Evolutionary conservation across 2,888 invertebrate genomes (phyloP).

Genomic region (Xestoiulus laeticollis): DNA sequence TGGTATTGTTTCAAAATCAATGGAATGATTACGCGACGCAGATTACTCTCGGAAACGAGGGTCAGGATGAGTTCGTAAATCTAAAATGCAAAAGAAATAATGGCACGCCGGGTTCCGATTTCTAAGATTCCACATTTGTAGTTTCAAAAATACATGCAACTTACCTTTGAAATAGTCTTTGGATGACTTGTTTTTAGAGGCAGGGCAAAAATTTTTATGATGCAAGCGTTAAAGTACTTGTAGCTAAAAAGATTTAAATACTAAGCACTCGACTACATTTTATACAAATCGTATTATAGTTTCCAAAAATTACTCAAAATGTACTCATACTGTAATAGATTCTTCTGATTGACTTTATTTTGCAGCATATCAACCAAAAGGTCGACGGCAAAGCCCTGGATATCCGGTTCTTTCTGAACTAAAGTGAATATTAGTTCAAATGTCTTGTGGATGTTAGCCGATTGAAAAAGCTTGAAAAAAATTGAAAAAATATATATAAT

Average conservation of each 20-base stretch:
- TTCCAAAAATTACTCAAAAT: background rate
- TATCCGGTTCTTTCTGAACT: constrained; percentile 42
- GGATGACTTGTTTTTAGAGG: background rate
- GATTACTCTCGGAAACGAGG: background rate
- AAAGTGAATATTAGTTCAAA: constrained; percentile 42
- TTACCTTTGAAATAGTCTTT: constrained; percentile 17
- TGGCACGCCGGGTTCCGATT: background rate
- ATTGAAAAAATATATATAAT: background rate
- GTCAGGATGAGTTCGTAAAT: constrained; percentile 45
- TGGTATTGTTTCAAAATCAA: background rate
- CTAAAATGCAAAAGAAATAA: background rate
- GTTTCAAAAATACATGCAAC: no score
- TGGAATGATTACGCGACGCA: background rate
- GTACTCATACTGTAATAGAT: constrained; percentile 38
- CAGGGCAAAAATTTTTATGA: background rate
- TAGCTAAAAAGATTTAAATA: constrained; percentile 31
- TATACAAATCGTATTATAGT: no score
- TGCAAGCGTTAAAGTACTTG: constrained; percentile 32
- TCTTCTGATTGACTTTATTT: background rate
- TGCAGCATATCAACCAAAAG: constrained; percentile 38
- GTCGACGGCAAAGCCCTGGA: constrained; percentile 38
- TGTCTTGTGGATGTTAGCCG: background rate
- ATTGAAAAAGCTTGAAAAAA: constrained; percentile 49
- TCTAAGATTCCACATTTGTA: no score
- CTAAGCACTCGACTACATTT: background rate